Evolutionary conservation across 2,888 invertebrate genomes (phyloP).

Genomic region (Sepiola atlantica): DNA sequence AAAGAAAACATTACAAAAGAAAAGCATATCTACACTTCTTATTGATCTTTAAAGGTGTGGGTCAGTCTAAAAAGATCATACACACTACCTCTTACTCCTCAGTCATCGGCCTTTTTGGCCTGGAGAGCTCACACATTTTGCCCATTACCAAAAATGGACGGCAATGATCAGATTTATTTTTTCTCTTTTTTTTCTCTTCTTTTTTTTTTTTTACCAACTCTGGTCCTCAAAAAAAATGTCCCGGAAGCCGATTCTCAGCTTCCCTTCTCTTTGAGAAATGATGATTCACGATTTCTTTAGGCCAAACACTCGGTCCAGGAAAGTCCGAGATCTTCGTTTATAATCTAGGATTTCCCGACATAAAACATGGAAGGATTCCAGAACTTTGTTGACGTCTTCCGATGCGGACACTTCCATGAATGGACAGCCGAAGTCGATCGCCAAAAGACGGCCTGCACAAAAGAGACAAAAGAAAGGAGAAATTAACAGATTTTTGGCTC

Average conservation of each 20-base stretch:
- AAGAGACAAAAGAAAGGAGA: neutral
- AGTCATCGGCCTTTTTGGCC: neutral
- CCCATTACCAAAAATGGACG: neutral
- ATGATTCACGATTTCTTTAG: conserved; percentile 46
- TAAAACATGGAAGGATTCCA: conserved; percentile 67
- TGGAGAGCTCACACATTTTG: neutral
- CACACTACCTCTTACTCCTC: neutral
- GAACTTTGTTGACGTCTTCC: conserved; percentile 66
- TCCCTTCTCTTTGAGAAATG: neutral
- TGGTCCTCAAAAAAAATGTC: conserved; percentile 1
- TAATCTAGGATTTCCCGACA: conserved; percentile 69
- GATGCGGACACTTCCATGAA: conserved; percentile 70
- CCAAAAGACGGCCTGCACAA: conserved; percentile 62
- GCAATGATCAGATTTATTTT: neutral
- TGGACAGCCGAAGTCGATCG: conserved; percentile 65
- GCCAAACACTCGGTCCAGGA: conserved; percentile 70
- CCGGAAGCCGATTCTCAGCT: conserved; percentile 32
- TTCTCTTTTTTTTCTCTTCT: too few species aligned
- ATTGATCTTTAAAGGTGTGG: conserved; percentile 32
- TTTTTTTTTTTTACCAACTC: neutral
- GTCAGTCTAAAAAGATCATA: neutral
- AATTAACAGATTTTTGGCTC: neutral
- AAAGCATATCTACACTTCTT: neutral
- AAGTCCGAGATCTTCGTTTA: conserved; percentile 68
- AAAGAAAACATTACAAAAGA: conserved; percentile 23